phyloP scores from a whole-genome alignment of 2,797 vertebrate species.

The Ctenosaura bakeri region DNA sequence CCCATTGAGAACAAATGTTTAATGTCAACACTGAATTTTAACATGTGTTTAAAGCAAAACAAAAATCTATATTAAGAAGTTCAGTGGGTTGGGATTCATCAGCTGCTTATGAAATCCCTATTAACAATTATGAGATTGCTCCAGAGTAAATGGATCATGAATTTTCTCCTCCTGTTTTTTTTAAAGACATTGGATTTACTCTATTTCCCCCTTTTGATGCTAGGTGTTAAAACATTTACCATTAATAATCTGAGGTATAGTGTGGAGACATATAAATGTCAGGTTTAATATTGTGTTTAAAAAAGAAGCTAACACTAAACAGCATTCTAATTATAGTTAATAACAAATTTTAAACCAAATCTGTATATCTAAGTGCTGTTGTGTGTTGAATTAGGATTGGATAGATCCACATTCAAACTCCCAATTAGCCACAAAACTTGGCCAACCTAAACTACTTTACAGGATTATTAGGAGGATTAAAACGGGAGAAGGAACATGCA shows the following conservation, averaged over 20 bases:
- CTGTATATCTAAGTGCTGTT: background rate
- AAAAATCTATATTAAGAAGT: conserved; percentile 10
- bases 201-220: background rate
- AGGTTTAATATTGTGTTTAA: background rate
- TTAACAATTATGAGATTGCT: background rate
- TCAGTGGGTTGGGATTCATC: background rate
- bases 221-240: conserved; percentile 4
- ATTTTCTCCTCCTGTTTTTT: background rate
- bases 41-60: conserved; percentile 62
- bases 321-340: background rate
- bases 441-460: no score
- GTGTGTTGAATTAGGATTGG: no score
- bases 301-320: background rate
- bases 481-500: no score
- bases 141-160: background rate
- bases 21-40: conserved; percentile 57
- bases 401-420: no score
- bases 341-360: background rate
- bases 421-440: no score
- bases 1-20: conserved; percentile 62
- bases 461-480: no score
- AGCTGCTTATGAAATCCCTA: conserved; percentile 17
- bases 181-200: conserved; percentile 15
- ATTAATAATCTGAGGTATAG: background rate
- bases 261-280: background rate